Conservation (phyloP, 2,888 invertebrate species). For the Marasmarcha lunaedactyla region DNA sequence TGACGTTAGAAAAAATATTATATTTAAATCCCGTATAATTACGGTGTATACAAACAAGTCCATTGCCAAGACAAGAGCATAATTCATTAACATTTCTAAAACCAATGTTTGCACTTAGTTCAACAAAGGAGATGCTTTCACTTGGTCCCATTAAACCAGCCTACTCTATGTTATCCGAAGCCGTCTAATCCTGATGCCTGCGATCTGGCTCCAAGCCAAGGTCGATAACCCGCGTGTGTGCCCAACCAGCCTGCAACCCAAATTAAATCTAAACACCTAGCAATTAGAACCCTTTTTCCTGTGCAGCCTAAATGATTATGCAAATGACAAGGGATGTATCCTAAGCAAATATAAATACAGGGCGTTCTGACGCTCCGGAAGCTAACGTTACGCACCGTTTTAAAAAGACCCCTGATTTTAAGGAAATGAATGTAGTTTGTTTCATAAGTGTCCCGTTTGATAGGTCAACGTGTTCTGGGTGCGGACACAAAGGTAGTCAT, state of each 20-base stretch:
- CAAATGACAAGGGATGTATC: slow-evolving; percentile 54
- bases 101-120: no score
- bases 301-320: slow-evolving; percentile 23
- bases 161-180: background rate
- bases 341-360: slow-evolving; percentile 60
- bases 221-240: slow-evolving; percentile 53
- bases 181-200: slow-evolving; percentile 32
- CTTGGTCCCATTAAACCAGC: background rate
- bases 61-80: no score
- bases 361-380: slow-evolving; percentile 35
- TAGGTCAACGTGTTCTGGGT: slow-evolving; percentile 22
- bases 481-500: slow-evolving; percentile 27
- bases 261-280: slow-evolving; percentile 24
- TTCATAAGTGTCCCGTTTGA: slow-evolving; percentile 2
- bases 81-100: no score
- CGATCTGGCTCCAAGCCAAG: slow-evolving; percentile 55
- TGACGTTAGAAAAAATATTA: no score
- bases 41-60: no score
- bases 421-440: slow-evolving; percentile 5
- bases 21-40: no score
- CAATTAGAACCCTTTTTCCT: slow-evolving; percentile 34
- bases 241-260: slow-evolving; percentile 28
- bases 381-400: slow-evolving; percentile 35
- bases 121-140: background rate
- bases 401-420: slow-evolving; percentile 26